Evolutionary conservation across 2,888 invertebrate genomes (phyloP).

Genomic region (Aphidoletes aphidimyza): DNA sequence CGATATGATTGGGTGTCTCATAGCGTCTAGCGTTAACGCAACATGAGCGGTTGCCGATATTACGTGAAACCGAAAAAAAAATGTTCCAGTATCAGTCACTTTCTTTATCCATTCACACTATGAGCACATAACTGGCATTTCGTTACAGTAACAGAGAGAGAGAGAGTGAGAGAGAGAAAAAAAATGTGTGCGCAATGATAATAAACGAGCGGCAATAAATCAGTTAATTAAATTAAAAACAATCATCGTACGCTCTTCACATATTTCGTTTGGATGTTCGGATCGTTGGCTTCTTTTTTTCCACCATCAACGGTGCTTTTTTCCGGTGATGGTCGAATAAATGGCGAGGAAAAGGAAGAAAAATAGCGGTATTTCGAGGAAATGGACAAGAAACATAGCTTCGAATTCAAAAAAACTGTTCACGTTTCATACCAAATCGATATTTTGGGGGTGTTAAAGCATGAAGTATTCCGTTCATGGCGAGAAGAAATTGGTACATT

Average conservation of each 20-base stretch:
- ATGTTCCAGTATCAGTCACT: conserved; percentile 11
- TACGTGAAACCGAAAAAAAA: conserved; percentile 11
- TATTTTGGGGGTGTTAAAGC: neutral
- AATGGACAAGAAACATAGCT: conserved; percentile 7
- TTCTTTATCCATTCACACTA: neutral
- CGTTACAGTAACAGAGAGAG: neutral
- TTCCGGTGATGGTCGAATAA: neutral
- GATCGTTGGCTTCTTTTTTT: neutral
- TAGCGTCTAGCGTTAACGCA: neutral
- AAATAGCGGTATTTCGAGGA: neutral
- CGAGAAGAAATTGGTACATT: too few species aligned
- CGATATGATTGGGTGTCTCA: conserved; percentile 37
- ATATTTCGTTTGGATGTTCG: conserved; percentile 29
- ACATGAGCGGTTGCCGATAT: neutral
- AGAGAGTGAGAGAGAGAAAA: too few species aligned
- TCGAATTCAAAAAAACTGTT: neutral
- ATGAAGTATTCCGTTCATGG: neutral
- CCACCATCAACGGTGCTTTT: neutral
- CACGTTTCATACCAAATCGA: conserved; percentile 25
- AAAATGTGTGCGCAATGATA: conserved; percentile 23
- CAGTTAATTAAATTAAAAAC: conserved; percentile 49
- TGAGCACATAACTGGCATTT: neutral
- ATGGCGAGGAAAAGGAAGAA: conserved; percentile 14
- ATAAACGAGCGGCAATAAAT: conserved; percentile 46
- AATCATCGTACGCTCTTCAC: conserved; percentile 16